Evolutionary conservation across 2,888 invertebrate genomes (phyloP).

Genomic region (Autographa pulchrina): DNA sequence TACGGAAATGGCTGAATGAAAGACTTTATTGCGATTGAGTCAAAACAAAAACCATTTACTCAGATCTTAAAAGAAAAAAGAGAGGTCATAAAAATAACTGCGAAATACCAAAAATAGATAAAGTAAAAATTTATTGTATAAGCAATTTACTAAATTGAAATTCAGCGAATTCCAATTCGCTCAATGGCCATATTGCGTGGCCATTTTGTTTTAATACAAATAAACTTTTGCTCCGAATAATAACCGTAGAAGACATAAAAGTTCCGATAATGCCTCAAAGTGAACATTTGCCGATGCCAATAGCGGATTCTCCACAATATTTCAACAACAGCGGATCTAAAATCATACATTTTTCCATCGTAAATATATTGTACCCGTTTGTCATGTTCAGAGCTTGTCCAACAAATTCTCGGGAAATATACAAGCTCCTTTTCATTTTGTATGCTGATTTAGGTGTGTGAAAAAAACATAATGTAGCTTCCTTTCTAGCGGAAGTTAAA

Average conservation of each 20-base stretch:
- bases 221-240: slow-evolving; percentile 7
- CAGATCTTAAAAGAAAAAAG: neutral
- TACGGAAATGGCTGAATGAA: neutral
- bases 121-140: slow-evolving; percentile 3
- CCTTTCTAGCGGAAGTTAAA: neutral
- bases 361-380: slow-evolving; percentile 46
- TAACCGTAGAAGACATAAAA: slow-evolving; percentile 17
- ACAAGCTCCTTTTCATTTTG: slow-evolving; percentile 19
- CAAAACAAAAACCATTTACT: neutral
- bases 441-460: slow-evolving; percentile 8
- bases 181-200: neutral
- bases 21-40: neutral
- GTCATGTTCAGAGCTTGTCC: slow-evolving; percentile 33
- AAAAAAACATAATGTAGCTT: slow-evolving; percentile 4
- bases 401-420: slow-evolving; percentile 28
- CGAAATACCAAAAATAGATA: slow-evolving; percentile 4
- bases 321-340: slow-evolving; percentile 45
- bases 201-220: slow-evolving; percentile 2
- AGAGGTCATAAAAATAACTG: neutral
- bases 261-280: slow-evolving; percentile 26
- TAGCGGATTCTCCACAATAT: slow-evolving; percentile 42
- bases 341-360: slow-evolving; percentile 50
- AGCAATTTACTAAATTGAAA: neutral
- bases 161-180: slow-evolving; percentile 4
- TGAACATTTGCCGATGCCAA: slow-evolving; percentile 33